A percentile compares a stretch with the other conserved stretches of the same genome.
Conservation (phyloP, 2,113 vertebrate genomes). For the Dicerorhinus sumatrensis region DNA sequence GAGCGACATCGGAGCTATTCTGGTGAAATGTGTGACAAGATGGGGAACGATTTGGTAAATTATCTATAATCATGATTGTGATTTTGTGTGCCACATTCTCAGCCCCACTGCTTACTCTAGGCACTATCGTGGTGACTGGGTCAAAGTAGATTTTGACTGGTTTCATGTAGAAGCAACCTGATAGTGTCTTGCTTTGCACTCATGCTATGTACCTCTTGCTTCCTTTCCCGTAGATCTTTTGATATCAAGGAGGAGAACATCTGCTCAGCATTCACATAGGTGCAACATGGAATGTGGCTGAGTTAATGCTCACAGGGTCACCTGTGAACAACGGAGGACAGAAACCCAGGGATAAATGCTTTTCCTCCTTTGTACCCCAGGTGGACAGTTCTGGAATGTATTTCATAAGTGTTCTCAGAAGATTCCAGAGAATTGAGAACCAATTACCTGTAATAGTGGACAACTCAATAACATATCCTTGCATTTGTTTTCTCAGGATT, state of each 20-base stretch:
- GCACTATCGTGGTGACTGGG: background rate
- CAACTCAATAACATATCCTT: background rate
- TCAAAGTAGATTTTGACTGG: background rate
- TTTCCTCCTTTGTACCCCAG: background rate
- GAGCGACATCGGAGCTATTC: background rate
- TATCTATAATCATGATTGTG: background rate
- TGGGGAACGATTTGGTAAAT: background rate
- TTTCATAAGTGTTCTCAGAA: background rate
- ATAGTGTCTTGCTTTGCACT: background rate
- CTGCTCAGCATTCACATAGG: background rate
- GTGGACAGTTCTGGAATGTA: background rate
- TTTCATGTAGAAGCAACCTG: background rate
- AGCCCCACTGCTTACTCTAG: background rate
- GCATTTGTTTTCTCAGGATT: background rate
- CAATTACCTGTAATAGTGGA: background rate
- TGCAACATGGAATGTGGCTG: background rate
- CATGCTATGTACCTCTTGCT: background rate
- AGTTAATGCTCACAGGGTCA: background rate
- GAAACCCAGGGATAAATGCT: background rate
- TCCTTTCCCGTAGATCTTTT: background rate
- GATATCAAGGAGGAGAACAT: background rate
- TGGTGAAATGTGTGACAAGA: background rate
- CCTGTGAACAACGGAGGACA: background rate
- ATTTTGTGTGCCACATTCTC: background rate
- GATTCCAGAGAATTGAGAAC: background rate